These are phyloP conservation scores for Rhinolophus ferrumequinum DNA, from an alignment of 2,113 vertebrate species.

Conservation along the genomic window DNA sequence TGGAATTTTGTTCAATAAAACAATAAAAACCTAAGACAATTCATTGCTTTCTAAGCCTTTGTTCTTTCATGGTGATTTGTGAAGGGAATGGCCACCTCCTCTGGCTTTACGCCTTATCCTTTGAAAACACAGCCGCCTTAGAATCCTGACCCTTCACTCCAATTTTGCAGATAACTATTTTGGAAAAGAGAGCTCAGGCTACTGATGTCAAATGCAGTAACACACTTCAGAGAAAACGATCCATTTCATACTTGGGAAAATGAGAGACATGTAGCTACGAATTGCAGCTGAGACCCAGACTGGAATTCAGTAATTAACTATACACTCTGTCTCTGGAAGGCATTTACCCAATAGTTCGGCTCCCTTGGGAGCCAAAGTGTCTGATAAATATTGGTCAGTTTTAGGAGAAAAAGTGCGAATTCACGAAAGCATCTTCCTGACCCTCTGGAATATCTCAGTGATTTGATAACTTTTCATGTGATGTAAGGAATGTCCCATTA, in stretches of 20 bases:
- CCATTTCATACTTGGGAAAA: neutral
- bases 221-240: neutral
- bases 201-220: neutral
- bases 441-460: neutral
- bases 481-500: neutral
- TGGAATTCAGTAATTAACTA: neutral
- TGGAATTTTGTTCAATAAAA: conserved; percentile 50
- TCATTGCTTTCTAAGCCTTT: conserved; percentile 53
- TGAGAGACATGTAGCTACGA: neutral
- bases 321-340: neutral
- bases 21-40: conserved; percentile 50
- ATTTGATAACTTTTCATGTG: neutral
- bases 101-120: neutral
- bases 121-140: neutral
- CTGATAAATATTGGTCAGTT: neutral
- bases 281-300: neutral
- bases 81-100: neutral
- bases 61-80: conserved; percentile 28
- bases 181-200: neutral
- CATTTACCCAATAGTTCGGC: neutral
- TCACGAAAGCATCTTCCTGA: neutral
- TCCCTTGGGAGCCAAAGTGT: neutral
- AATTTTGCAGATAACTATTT: neutral
- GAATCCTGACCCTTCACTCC: neutral
- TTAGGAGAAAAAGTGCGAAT: neutral